A percentile compares a stretch with the other conserved stretches of the same genome.
Evolutionary conservation across 2,888 invertebrate species (phyloP).

Genomic region (Formica aserva): DNA sequence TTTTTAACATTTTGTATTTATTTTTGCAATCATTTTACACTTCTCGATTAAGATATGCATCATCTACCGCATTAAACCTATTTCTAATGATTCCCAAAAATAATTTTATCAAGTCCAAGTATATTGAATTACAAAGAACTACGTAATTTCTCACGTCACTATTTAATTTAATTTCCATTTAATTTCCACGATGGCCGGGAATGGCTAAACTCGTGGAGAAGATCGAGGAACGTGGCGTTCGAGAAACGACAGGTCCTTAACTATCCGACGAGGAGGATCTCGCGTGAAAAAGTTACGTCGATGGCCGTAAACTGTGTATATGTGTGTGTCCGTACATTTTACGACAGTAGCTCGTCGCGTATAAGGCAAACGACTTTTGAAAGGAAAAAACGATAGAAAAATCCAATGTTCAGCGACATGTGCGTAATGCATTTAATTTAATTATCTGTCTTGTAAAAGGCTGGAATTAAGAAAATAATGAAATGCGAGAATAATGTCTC

Average conservation of each 20-base stretch:
- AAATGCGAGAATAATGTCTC: constrained; percentile 25
- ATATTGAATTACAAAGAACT: too few relatives aligned
- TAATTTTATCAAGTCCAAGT: background rate
- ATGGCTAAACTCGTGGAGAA: background rate
- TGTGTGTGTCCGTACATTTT: constrained; percentile 10
- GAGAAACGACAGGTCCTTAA: constrained; percentile 18
- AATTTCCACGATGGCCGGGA: constrained; percentile 32
- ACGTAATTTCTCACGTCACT: background rate
- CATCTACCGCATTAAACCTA: background rate
- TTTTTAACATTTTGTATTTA: background rate
- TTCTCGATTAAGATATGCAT: too few relatives aligned
- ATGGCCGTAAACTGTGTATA: constrained; percentile 15
- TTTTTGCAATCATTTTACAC: background rate
- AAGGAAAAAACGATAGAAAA: background rate
- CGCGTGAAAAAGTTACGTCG: constrained; percentile 23
- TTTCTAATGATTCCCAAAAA: too few relatives aligned
- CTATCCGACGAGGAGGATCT: background rate
- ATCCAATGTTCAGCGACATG: constrained; percentile 8
- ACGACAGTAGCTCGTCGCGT: constrained; percentile 6
- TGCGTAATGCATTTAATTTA: constrained; percentile 40
- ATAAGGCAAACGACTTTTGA: constrained; percentile 17
- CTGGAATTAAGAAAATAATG: constrained; percentile 30
- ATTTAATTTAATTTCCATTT: constrained; percentile 13
- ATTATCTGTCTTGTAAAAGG: constrained; percentile 14
- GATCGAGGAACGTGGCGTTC: background rate